Conservation (phyloP, 1,140 invertebrate species). For the Drosophila subobscura region DNA sequence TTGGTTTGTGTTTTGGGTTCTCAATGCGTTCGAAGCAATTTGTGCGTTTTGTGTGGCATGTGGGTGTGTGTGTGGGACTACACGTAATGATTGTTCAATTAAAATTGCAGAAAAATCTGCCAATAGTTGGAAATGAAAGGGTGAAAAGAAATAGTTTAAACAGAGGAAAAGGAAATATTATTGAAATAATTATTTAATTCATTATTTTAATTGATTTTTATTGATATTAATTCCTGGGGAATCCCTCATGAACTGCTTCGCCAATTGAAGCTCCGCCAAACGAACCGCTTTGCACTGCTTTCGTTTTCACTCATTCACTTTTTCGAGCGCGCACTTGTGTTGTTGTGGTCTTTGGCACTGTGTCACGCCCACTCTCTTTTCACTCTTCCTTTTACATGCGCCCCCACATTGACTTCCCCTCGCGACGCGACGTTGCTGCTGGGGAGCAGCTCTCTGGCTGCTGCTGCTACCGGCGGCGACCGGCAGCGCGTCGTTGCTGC, state of each 20-base stretch:
- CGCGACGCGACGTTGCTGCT: constrained; percentile 1
- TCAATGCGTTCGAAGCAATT: constrained; percentile 1
- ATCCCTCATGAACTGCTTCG: no score
- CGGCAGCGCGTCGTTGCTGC: constrained; percentile 8
- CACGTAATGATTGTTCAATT: constrained; percentile 33
- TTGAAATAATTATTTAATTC: no score
- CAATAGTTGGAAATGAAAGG: no score
- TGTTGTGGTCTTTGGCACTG: constrained; percentile 1
- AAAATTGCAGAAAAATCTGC: constrained; percentile 8
- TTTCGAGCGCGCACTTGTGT: constrained; percentile 12
- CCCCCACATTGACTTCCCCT: constrained; percentile 5
- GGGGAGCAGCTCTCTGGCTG: constrained; percentile 8
- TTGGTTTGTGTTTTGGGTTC: constrained; percentile 5
- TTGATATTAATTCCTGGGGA: no score
- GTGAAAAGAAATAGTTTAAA: no score
- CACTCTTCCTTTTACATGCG: constrained; percentile 24
- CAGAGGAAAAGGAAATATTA: no score
- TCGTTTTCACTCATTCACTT: constrained; percentile 53
- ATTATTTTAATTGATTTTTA: no score
- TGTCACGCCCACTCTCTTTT: constrained; percentile 5
- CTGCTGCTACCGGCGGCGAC: constrained; percentile 53
- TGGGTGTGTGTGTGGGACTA: neutral
- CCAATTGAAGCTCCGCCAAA: no score
- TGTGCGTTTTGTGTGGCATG: constrained; percentile 2
- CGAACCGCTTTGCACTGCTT: constrained; percentile 14